Conservation (phyloP, 2,888 invertebrate species). For the Gisinianus flammeolus region DNA sequence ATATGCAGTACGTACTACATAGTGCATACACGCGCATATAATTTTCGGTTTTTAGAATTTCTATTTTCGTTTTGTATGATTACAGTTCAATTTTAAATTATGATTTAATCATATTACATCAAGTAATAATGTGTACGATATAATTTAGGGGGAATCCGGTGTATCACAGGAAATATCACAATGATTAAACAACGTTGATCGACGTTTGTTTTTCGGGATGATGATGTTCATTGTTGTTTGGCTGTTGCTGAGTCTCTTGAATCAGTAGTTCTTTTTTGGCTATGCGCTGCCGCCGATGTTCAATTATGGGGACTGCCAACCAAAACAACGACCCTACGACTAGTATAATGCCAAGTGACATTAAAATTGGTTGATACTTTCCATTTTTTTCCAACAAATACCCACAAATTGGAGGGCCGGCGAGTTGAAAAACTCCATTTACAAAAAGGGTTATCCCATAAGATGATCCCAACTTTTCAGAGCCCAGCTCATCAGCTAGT, state of each 20-base stretch:
- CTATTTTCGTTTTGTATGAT: background rate
- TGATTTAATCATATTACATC: background rate
- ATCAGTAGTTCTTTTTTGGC: constrained; percentile 5
- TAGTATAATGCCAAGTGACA: constrained; percentile 74
- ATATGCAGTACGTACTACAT: background rate
- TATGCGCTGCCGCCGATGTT: constrained; percentile 27
- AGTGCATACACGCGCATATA: background rate
- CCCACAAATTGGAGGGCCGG: constrained; percentile 85
- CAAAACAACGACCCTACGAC: constrained; percentile 76
- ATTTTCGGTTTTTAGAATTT: background rate
- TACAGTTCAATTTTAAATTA: background rate
- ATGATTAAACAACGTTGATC: constrained; percentile 21
- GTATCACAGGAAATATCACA: constrained; percentile 34
- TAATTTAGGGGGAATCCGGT: background rate
- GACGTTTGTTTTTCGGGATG: constrained; percentile 9
- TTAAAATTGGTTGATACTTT: constrained; percentile 75
- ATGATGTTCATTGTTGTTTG: background rate
- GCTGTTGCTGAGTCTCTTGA: background rate
- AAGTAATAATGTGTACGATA: background rate
- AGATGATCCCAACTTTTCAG: constrained; percentile 81
- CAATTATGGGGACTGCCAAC: constrained; percentile 76
- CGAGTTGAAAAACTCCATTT: constrained; percentile 79
- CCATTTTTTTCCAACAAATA: constrained; percentile 60
- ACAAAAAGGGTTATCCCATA: constrained; percentile 86
- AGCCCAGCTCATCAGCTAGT: constrained; percentile 85